phyloP scores from a whole-genome alignment of 2,888 invertebrate genomes.

The Hipparchia semele region DNA sequence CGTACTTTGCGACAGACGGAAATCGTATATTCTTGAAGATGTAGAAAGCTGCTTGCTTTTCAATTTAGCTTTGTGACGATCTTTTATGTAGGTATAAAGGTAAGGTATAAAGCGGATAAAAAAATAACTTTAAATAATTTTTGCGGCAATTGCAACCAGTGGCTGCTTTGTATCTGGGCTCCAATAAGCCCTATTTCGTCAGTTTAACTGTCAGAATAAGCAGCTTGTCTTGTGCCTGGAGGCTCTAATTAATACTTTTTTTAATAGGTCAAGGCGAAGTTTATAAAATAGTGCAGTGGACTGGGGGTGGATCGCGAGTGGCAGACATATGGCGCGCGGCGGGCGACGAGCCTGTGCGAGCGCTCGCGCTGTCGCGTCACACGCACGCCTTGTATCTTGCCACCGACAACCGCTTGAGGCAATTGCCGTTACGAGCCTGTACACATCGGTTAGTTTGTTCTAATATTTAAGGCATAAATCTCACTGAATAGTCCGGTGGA shows the following conservation, averaged over 20 bases:
- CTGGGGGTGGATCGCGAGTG: constrained; percentile 79
- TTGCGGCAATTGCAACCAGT: no score
- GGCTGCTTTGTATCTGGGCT: no score
- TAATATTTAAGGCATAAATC: neutral
- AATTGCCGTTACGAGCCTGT: constrained; percentile 79
- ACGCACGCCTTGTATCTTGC: constrained; percentile 84
- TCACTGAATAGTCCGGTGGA: no score
- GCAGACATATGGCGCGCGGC: constrained; percentile 84
- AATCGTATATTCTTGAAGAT: neutral
- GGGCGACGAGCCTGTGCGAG: constrained; percentile 81
- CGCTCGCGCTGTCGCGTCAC: constrained; percentile 81
- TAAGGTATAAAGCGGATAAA: no score
- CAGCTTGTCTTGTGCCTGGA: no score
- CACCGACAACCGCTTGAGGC: constrained; percentile 82
- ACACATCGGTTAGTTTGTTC: constrained; percentile 59
- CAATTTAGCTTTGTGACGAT: no score
- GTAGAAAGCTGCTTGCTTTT: no score
- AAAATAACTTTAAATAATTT: no score
- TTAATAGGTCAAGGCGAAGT: constrained; percentile 81
- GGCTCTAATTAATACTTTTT: neutral
- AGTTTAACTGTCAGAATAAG: no score
- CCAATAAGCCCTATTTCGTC: no score
- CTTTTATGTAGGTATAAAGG: no score
- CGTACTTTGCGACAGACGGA: neutral
- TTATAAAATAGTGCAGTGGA: constrained; percentile 86